Evolutionary conservation across 2,113 vertebrate species (phyloP), one percentile per base, ranked within the genome.

Genomic region (Parotia lawesii): DNA sequence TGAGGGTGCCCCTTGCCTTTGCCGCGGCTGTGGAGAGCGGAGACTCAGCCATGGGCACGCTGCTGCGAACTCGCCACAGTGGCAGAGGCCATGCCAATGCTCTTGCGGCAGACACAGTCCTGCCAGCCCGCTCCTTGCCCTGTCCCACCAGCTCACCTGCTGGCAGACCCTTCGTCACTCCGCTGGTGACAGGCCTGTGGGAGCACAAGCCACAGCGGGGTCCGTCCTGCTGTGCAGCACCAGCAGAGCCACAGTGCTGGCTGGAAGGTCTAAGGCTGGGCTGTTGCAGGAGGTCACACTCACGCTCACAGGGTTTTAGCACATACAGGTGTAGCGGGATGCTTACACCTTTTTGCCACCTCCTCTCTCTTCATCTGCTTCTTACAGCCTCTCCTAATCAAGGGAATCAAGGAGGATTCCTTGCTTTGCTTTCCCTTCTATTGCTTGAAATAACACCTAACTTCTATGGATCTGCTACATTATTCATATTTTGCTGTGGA

Each of bases 1-100:
- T 3, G 61, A 40, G 21, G 23, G 5, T 5, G 40, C 29, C 45
- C 20, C 0, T 14, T 10, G 73, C 29, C 58, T 21, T 20, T 2
- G 58, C 66, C 4, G 9, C 1, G 28, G 56, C 44, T 19, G 28
- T 5, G 51, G 28, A 61, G n/a, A 48, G 47, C 47, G 11, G 65
- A 44, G 18, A n/a, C 45, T 33, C 75, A 1, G 67, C n/a, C 33
- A 0, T 0, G 4, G 38, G 31, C 24, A 1, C 9, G 40, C 9
- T 6, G 6, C 58, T 7, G 64, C 25, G 11, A 15, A 3, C 8
- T 4, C 3, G 13, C 18, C 28, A 2, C 20, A 4, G 44, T 3
- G 5, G 66, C 64, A 4, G 40, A 13, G 21, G 42, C 29, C 22
- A 0, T 2, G 38, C 23, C 45, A 10, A 1, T 19, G 80, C 66